Evolutionary conservation across 2,797 vertebrate species (phyloP), one percentile per base, ranked within the genome.

Genomic region (Chloroceryle amazona): DNA sequence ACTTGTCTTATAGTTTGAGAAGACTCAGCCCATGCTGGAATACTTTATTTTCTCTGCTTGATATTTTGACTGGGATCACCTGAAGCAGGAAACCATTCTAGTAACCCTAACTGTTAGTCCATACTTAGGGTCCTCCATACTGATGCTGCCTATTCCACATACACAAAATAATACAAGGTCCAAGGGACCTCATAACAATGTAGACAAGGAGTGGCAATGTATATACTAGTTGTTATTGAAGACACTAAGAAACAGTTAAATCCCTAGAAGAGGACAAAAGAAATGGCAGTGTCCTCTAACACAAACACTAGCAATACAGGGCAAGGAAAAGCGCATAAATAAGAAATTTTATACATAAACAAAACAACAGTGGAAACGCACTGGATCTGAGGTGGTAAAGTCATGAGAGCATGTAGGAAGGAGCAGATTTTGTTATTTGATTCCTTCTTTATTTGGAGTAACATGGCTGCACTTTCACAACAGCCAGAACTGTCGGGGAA

Each of bases 401-500:
- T 1, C 1, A 12, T n/a, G 13, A 81, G 52, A 67, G 33, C 9
- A 1, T 7, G 17, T 2, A 15, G n/a, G 4, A 10, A 12, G n/a
- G 28, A 33, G 8, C 0, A 0, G 18, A 46, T 63, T 78, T 79
- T 61, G 15, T 46, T 81, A 54, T 62, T 65, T 42, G 20, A 60
- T 31, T 80, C 71, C n/a, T 81, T 65, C 54, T 80, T 52, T 31
- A 23, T 42, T 54, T 2, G 3, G 52, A 73, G 61, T 49, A 81
- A 71, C 25, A 21, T 9, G 23, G 67, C 52, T 63, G 9, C 8
- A 18, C 20, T 75, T 93, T 46, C 66, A 94, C 42, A 62, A 39
- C 4, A 75, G 42, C 39, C 29, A 70, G 51, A 52, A 70, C 13
- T 46, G 55, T 33, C 68, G 26, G 39, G 83, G 81, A 85, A 51